These are phyloP conservation scores for Poecilia wingei DNA, from an alignment of 2,797 vertebrate species.

Conservation along the genomic window DNA sequence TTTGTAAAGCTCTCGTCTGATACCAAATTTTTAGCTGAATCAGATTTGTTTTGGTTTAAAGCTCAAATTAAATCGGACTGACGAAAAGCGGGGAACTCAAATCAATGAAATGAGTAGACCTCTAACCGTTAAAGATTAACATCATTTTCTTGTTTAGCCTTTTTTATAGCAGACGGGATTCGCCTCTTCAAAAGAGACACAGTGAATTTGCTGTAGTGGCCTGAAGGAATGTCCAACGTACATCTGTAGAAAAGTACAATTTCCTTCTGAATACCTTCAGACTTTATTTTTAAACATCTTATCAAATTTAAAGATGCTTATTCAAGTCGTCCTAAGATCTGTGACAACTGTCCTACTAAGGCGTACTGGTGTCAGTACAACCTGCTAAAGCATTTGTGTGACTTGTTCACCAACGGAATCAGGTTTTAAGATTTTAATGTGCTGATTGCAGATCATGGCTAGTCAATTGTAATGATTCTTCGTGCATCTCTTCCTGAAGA, in stretches of 20 bases:
- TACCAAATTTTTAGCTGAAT: not conserved
- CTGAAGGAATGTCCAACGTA: not conserved
- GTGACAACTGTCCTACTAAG: not conserved
- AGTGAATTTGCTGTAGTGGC: too few relatives aligned
- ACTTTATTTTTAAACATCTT: not conserved
- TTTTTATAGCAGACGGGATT: too few relatives aligned
- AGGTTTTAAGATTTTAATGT: not conserved
- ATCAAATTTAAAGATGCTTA: not conserved
- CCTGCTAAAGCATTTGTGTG: not conserved
- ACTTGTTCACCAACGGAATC: not conserved
- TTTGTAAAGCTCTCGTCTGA: not conserved
- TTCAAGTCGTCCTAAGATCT: not conserved
- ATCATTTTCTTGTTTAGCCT: too few relatives aligned
- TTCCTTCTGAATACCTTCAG: not conserved
- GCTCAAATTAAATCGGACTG: too few relatives aligned
- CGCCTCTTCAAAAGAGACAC: too few relatives aligned
- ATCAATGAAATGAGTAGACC: too few relatives aligned
- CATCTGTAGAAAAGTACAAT: not conserved
- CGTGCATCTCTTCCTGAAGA: not conserved
- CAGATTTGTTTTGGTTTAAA: not conserved
- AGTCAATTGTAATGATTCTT: not conserved
- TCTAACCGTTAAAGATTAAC: too few relatives aligned
- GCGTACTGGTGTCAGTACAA: not conserved
- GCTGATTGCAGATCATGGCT: not conserved
- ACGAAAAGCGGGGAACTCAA: too few relatives aligned